Percentiles rank a stretch among this genome's conserved stretches.
phyloP scores from a whole-genome alignment of 2,888 invertebrate species.

The Homarus gammarus region DNA sequence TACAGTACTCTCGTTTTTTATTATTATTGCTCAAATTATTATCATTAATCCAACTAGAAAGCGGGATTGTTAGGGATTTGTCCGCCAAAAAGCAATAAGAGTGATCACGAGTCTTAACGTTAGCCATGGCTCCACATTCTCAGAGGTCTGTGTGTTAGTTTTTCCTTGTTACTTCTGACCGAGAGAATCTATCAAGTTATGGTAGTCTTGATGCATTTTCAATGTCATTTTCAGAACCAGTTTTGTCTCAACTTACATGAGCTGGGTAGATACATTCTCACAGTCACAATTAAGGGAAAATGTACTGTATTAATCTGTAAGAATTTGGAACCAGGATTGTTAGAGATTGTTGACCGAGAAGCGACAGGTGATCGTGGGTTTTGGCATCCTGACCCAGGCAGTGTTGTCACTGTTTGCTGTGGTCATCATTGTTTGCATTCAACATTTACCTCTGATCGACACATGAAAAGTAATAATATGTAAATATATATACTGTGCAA shows the following conservation, averaged over 20 bases:
- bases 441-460: conserved; percentile 31
- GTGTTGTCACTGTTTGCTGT: not conserved
- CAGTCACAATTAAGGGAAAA: too few relatives aligned
- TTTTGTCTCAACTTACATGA: too few relatives aligned
- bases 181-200: too few relatives aligned
- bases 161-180: too few relatives aligned
- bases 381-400: not conserved
- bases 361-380: not conserved
- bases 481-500: not conserved
- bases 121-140: too few relatives aligned
- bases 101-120: too few relatives aligned
- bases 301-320: too few relatives aligned
- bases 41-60: not conserved
- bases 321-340: not conserved
- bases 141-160: too few relatives aligned
- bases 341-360: not conserved
- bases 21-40: not conserved
- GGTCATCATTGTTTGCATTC: not conserved
- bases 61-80: not conserved
- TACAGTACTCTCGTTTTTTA: not conserved
- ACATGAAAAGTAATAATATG: conserved; percentile 33
- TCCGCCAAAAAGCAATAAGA: too few relatives aligned
- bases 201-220: too few relatives aligned
- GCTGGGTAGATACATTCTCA: too few relatives aligned
- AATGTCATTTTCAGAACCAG: too few relatives aligned